Percentiles rank a stretch among this genome's conserved stretches.
These are phyloP conservation scores for Vimba vimba DNA, from an alignment of 2,113 vertebrate genomes.

Conservation along the genomic window DNA sequence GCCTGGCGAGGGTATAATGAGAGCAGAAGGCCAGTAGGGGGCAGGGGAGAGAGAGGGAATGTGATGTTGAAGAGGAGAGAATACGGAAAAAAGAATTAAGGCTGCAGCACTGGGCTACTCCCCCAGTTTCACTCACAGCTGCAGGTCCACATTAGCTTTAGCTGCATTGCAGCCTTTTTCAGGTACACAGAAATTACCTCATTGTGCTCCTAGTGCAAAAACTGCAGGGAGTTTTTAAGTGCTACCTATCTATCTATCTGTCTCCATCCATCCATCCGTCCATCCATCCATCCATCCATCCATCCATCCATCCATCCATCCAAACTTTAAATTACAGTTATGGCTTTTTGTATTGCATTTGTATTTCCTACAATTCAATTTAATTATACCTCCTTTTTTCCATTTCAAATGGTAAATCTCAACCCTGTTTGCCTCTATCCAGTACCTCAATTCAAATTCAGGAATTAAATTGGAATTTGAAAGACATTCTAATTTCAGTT, in stretches of 20 bases:
- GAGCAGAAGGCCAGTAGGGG: conserved; percentile 63
- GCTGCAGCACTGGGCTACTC: conserved; percentile 36
- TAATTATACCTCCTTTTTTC: too few species aligned
- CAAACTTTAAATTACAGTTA: background rate
- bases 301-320: background rate
- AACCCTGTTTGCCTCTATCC: too few species aligned
- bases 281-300: background rate
- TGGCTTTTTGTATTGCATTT: background rate
- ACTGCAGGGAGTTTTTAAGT: background rate
- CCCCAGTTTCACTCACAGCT: conserved; percentile 34
- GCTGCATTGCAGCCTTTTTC: conserved; percentile 42
- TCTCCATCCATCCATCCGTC: background rate
- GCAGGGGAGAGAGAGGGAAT: conserved; percentile 59
- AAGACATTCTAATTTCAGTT: background rate
- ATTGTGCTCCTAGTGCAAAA: conserved; percentile 6
- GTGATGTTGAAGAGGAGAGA: conserved; percentile 21
- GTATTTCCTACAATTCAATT: too few species aligned
- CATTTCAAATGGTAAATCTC: too few species aligned
- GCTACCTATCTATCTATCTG: background rate
- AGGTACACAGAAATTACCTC: conserved; percentile 35
- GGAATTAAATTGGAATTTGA: too few species aligned
- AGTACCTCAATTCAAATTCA: too few species aligned
- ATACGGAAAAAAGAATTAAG: background rate
- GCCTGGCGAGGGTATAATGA: conserved; percentile 26
- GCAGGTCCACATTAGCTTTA: conserved; percentile 19